Conservation (phyloP, 2,888 invertebrate genomes). For the Apamea sordens region DNA sequence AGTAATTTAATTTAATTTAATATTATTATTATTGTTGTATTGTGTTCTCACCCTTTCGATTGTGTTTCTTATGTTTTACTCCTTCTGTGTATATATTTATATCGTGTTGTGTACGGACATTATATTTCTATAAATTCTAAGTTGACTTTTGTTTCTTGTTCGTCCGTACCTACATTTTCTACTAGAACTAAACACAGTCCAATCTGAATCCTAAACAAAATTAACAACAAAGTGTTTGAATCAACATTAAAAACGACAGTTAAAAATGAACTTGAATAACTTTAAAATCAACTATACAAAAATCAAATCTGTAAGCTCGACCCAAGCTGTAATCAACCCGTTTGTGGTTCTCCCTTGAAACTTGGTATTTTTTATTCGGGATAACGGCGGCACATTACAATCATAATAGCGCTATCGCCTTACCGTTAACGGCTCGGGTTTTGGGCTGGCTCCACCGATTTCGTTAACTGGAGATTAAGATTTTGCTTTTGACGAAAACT, state of each 20-base stretch:
- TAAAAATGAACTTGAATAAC: constrained; percentile 26
- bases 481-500: neutral
- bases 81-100: too few relatives aligned
- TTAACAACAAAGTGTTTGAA: neutral
- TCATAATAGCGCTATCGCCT: constrained; percentile 87
- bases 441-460: constrained; percentile 66
- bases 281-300: constrained; percentile 51
- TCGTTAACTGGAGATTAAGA: constrained; percentile 58
- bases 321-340: constrained; percentile 78
- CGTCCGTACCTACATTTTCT: too few relatives aligned
- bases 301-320: constrained; percentile 71
- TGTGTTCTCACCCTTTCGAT: too few relatives aligned
- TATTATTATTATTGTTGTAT: too few relatives aligned
- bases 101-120: too few relatives aligned
- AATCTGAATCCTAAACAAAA: too few relatives aligned
- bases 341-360: constrained; percentile 78
- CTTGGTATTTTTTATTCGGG: constrained; percentile 76
- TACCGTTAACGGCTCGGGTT: constrained; percentile 87
- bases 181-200: too few relatives aligned
- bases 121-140: too few relatives aligned
- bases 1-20: too few relatives aligned
- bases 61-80: too few relatives aligned
- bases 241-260: constrained; percentile 15
- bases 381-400: constrained; percentile 88
- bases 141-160: too few relatives aligned